Base-by-base conservation (phyloP, 92 coral and sea anemone genomes). In the Epizoanthus illoricatus region DNA sequence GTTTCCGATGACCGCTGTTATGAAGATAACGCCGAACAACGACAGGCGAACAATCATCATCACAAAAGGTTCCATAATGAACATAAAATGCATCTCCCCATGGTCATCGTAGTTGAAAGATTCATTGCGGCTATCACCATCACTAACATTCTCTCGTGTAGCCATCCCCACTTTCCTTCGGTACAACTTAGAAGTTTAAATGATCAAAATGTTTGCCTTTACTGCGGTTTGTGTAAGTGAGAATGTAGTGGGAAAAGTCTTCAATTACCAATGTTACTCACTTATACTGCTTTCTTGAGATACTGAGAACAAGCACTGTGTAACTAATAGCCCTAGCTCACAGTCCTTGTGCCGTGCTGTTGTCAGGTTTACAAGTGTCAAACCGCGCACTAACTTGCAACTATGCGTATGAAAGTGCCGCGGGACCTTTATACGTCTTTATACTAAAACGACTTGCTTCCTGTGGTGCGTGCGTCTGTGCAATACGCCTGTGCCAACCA, bases 1-100 rank as follows among this genome's bases (percentile, higher is more conserved):
- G 45, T 90, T 90, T 1, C 93, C 93, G 52, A 90, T 57, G 17
- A 84, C 33, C n/a, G 93, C 93, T 33, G 81, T 83, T 7, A 90
- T 11, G 42, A 90, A 90, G 58, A 90, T 43, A 18, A 84, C 73
- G 16, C 86, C 91, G 78, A 90, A 90, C 20, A 90, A 55, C 8
- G 42, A 18, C 12, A 90, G 83, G 43, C 93, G 82, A 11, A 73
- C 69, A n/a, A 90, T 72, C 5, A 86, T 87, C 85, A 87, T 74
- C 28, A 21, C 79, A 56, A 66, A 84, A 36, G 93, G 93, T 56
- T 90, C 93, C 21, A 63, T 33, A 69, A 87, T 71, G 20, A 55
- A 86, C 64, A 16, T 15, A 42, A 7, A 0, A 59, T 42, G 16
- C 43, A 43, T 21, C 12, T 41, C 17, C 24, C 55, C 71, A 64